Base-by-base conservation (phyloP, 2,888 invertebrate species). In the Hirtodrosophila trivittata region DNA sequence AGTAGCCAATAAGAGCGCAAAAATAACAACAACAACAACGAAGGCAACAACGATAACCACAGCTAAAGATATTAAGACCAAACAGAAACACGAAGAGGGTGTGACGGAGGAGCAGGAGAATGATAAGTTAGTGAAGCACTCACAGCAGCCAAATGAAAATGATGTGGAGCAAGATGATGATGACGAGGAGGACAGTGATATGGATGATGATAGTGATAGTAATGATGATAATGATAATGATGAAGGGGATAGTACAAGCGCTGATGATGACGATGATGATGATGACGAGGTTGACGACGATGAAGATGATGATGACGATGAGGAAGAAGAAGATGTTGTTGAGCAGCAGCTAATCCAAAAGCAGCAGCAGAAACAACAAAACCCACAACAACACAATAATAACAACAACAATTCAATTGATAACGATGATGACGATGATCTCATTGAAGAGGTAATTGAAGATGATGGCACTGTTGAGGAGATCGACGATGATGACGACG, bases 381-480 rank as follows among this genome's bases (percentile, higher is more conserved):
- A 66, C 41, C 35, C 56, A 8, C 21, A 33, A 14, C 25, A 47
- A 1, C 56, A 64, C 13, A 59, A 42, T 10, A 38, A 39, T 16
- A 54, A 14, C 33, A 60, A 14, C 50, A 68, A 32, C 41, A 65
- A 7, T 33, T 30, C 12, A 0, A 38, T 46, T 26, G 63, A 73
- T 37, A 59, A 75, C 16, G 47, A 65, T 33, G 78, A 75, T 6
- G 58, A 43, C 8, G 75, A 70, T 9, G 73, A 63, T 55, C 43
- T 71, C 7, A 62, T 69, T 42, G 75, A 82, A 9, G 82, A 80
- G 26, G 78, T 71, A 1, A 73, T 67, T 21, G 73, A 72, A 3
- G 73, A 58, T 37, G 54, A 64, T n/a, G 75, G 59, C 1, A 57
- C 49, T 0, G 78, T 59, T 5, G 75, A 38, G 0, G 70, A 60